Evolutionary conservation across 2,888 invertebrate species (phyloP), one percentile per base, ranked within the genome.

Genomic region (Sinelater perroti): DNA sequence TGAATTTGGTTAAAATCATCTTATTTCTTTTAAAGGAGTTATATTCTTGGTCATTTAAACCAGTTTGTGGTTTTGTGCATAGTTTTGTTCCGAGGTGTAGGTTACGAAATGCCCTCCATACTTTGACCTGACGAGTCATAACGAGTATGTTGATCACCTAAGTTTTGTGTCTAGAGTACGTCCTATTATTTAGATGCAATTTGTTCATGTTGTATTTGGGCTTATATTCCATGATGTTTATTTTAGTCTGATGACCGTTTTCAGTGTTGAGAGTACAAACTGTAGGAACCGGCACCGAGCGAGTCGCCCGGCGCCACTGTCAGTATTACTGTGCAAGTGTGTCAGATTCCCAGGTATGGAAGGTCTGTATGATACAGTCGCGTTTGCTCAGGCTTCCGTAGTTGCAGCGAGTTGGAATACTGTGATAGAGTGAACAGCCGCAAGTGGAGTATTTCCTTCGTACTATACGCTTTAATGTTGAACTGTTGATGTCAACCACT

Each of bases 261-360:
- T 56, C 46, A 56, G 44, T 56, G 50, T 50, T 33, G 56, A 56
- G 45, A 56, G 56, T 56, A 56, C 56, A 56, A 56, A 56, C 42
- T 40, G 44, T 52, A 45, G 33, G 20, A 46, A 30, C 11, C 46
- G 35, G 45, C 36, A 46, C 28, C 46, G 26, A 30, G 36, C 8
- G 24, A 45, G 8, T 33, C 26, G 17, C 28, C 45, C 35, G 36
- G 36, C 38, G 30, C 60, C 62, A 58, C 52, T 60, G 56, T 65
- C 66, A 67, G 66, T 67, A 68, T 68, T 67, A 67, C 64, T 66
- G 64, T 63, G 63, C 63, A 65, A 64, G 61, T 62, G 60, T 54
- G 46, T 36, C 38, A 60, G 45, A 40, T 51, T 58, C 45, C 51
- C 44, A 28, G 44, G 46, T 52, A 31, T 47, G 55, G 46, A 44